A percentile compares a stretch with the other conserved stretches of the same genome.
phyloP scores from a whole-genome alignment of 2,797 vertebrate species.

The Lutjanus campechanus region DNA sequence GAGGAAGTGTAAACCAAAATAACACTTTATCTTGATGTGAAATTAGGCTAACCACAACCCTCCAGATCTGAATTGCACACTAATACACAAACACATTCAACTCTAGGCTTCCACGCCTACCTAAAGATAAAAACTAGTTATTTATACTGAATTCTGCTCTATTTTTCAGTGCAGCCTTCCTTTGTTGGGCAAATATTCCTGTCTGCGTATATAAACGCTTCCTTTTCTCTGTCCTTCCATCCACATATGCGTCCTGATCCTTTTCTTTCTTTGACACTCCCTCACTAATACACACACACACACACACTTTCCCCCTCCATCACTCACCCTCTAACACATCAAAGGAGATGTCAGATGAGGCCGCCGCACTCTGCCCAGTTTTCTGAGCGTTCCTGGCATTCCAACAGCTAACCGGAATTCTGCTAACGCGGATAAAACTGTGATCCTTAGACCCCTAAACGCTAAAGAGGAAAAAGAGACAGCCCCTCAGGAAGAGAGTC shows the following conservation, averaged over 20 bases:
- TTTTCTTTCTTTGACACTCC: constrained; percentile 23
- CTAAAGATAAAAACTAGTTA: constrained; percentile 44
- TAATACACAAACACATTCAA: constrained; percentile 19
- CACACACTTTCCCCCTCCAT: constrained; percentile 26
- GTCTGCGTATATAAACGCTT: constrained; percentile 21
- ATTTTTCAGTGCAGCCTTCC: constrained; percentile 23
- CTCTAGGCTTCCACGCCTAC: constrained; percentile 9
- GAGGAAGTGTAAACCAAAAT: constrained; percentile 66
- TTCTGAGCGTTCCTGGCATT: constrained; percentile 71
- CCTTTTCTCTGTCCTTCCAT: constrained; percentile 21
- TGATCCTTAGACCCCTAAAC: constrained; percentile 27
- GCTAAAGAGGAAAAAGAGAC: constrained; percentile 29
- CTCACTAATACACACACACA: not conserved
- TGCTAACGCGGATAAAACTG: constrained; percentile 56
- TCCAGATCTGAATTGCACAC: constrained; percentile 40
- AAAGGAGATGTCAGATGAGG: constrained; percentile 60
- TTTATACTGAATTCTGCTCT: constrained; percentile 35
- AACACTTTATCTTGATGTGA: constrained; percentile 62
- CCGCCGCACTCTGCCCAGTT: constrained; percentile 38
- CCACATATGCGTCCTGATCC: not conserved
- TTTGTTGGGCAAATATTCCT: constrained; percentile 57
- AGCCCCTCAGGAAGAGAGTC: constrained; percentile 43
- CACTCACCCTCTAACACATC: constrained; percentile 55
- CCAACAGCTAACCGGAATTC: constrained; percentile 63
- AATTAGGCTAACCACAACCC: constrained; percentile 57